Percentiles rank a stretch among this genome's conserved stretches.
Evolutionary conservation across 2,888 invertebrate genomes (phyloP).

Genomic region (Falcaria lacertinaria): DNA sequence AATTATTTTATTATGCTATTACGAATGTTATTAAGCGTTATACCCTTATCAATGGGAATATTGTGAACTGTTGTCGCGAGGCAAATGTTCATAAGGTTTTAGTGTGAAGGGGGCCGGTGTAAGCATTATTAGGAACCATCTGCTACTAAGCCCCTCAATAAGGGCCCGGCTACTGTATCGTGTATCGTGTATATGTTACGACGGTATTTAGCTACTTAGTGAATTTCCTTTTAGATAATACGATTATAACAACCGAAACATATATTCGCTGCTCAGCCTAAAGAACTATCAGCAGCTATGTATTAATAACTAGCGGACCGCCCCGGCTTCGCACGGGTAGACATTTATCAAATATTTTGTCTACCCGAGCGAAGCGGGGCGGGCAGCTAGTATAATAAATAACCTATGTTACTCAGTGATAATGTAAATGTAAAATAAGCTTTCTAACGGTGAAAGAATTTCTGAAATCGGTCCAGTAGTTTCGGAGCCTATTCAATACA

Average conservation of each 20-base stretch:
- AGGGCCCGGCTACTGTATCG: slow-evolving; percentile 4
- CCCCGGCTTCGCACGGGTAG: no score
- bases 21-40: slow-evolving; percentile 20
- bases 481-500: no score
- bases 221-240: slow-evolving; percentile 2
- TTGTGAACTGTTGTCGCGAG: slow-evolving; percentile 19
- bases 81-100: slow-evolving; percentile 18
- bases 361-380: no score
- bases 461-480: no score
- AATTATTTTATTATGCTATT: slow-evolving; percentile 21
- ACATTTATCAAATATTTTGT: no score
- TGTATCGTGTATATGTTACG: slow-evolving; percentile 4
- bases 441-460: no score
- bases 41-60: slow-evolving; percentile 29
- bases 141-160: slow-evolving; percentile 13
- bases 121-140: slow-evolving; percentile 7
- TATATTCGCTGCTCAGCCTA: not conserved
- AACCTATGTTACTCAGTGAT: no score
- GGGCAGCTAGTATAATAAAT: no score
- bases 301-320: not conserved
- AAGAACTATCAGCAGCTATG: not conserved
- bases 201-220: not conserved
- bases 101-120: slow-evolving; percentile 9
- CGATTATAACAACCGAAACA: not conserved
- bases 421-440: no score